These are phyloP conservation scores for Myiotriccus ornatus DNA, from an alignment of 2,797 vertebrate species.

Conservation along the genomic window DNA sequence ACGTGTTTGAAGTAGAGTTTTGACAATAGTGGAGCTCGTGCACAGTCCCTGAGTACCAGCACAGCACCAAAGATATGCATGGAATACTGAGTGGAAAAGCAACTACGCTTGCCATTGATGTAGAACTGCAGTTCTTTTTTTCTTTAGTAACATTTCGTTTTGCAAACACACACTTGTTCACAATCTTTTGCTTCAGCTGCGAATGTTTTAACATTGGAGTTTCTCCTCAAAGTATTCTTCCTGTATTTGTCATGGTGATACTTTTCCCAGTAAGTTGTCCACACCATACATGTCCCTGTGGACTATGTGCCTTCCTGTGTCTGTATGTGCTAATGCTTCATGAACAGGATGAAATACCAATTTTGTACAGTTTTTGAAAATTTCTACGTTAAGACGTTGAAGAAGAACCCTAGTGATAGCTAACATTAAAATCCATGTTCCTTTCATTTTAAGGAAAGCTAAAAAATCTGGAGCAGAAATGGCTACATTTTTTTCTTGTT, in stretches of 20 bases:
- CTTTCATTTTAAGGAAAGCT: conserved; percentile 26
- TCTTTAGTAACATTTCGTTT: conserved; percentile 7
- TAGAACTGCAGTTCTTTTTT: conserved; percentile 79
- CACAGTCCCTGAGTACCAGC: conserved; percentile 69
- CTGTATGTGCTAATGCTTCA: not conserved
- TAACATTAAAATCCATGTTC: not conserved
- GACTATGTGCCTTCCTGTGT: not conserved
- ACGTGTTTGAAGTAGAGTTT: conserved; percentile 42
- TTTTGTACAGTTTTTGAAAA: not conserved
- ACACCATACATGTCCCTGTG: not conserved
- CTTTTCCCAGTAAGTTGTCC: not conserved
- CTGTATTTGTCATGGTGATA: not conserved
- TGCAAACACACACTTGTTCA: conserved; percentile 7
- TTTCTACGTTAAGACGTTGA: not conserved
- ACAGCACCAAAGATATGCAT: conserved; percentile 78
- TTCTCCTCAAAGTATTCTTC: conserved; percentile 40
- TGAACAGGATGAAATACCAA: not conserved
- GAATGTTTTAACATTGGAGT: conserved; percentile 13
- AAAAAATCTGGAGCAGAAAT: conserved; percentile 26
- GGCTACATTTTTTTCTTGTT: not conserved
- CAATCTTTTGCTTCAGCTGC: conserved; percentile 49
- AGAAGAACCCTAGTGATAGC: not conserved
- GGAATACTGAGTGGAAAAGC: conserved; percentile 73
- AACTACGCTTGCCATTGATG: conserved; percentile 94
- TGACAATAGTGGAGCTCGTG: conserved; percentile 49